Conservation (phyloP, 2,888 invertebrate genomes). For the Ptycholaimellus sp. region DNA sequence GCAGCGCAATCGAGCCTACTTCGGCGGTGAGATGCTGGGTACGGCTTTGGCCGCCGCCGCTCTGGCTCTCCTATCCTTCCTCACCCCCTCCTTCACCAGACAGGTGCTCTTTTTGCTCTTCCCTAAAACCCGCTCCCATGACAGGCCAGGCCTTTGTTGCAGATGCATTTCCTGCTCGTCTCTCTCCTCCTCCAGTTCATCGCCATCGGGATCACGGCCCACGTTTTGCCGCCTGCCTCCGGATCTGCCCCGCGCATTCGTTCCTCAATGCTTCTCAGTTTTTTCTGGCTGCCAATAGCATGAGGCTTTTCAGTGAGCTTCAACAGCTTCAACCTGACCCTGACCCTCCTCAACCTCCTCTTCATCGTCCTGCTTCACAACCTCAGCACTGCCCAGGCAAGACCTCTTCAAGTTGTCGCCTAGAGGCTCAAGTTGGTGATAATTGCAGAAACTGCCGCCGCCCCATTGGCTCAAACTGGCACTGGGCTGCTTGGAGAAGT, state of each 20-base stretch:
- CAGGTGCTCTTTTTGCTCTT: conserved; percentile 3
- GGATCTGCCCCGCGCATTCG: conserved; percentile 19
- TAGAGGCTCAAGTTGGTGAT: too few relatives aligned
- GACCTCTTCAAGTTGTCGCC: too few relatives aligned
- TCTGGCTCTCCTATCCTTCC: conserved; percentile 20
- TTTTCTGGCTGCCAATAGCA: background rate
- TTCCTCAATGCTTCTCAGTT: conserved; percentile 9
- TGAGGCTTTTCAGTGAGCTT: conserved; percentile 19
- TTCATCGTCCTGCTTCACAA: conserved; percentile 15
- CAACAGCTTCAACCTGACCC: conserved; percentile 20
- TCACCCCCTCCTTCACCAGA: conserved; percentile 10
- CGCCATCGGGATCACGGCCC: conserved; percentile 15
- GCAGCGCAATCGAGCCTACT: conserved; percentile 19
- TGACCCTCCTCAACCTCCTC: conserved; percentile 18
- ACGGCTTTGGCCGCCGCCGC: conserved; percentile 19
- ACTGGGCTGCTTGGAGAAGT: background rate
- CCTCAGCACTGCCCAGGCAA: conserved; percentile 7
- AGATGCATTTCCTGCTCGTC: conserved; percentile 10
- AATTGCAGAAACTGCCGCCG: conserved; percentile 4
- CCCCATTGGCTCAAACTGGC: conserved; percentile 3
- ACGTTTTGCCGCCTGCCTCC: conserved; percentile 21
- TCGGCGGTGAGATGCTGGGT: conserved; percentile 19
- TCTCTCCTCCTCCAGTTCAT: conserved; percentile 18
- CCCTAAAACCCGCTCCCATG: too few relatives aligned
- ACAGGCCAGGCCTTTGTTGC: too few relatives aligned